Conservation (phyloP, 1,140 invertebrate genomes). For the Neomicropteryx cornuta region DNA sequence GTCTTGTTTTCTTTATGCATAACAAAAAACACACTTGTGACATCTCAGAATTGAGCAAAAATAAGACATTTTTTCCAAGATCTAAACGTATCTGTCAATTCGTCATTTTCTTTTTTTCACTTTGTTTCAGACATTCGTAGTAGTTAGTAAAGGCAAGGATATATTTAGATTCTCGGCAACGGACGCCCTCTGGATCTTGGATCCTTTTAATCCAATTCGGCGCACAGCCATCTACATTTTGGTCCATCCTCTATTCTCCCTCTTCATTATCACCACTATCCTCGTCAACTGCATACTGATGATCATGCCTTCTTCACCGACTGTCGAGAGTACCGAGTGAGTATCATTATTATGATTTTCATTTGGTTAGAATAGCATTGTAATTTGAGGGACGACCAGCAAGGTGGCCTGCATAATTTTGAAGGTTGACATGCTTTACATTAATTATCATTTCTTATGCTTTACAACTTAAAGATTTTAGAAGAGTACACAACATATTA, state of each 20-base stretch:
- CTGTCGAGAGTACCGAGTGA: conserved; percentile 95
- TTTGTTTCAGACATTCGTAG: conserved; percentile 88
- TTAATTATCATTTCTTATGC: too few species aligned
- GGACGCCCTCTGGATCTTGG: conserved; percentile 87
- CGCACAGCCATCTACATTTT: conserved; percentile 94
- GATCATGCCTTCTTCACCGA: conserved; percentile 89
- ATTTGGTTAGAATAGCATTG: too few species aligned
- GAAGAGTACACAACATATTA: too few species aligned
- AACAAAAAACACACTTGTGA: too few species aligned
- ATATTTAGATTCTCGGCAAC: conserved; percentile 98
- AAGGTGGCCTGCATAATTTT: too few species aligned
- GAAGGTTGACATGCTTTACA: too few species aligned
- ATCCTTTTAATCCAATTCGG: conserved; percentile 95
- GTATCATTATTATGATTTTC: conserved; percentile 34
- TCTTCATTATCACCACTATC: conserved; percentile 97
- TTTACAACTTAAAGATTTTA: too few species aligned
- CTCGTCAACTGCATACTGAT: conserved; percentile 96
- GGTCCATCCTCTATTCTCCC: conserved; percentile 94
- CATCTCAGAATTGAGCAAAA: conserved; percentile 1
- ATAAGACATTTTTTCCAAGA: neutral
- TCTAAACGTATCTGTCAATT: neutral
- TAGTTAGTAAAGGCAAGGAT: conserved; percentile 96
- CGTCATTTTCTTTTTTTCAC: conserved; percentile 20
- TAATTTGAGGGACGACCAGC: too few species aligned
- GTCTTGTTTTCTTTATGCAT: too few species aligned